phyloP scores from a whole-genome alignment of 2,797 vertebrate species.

The Parambassis ranga region DNA sequence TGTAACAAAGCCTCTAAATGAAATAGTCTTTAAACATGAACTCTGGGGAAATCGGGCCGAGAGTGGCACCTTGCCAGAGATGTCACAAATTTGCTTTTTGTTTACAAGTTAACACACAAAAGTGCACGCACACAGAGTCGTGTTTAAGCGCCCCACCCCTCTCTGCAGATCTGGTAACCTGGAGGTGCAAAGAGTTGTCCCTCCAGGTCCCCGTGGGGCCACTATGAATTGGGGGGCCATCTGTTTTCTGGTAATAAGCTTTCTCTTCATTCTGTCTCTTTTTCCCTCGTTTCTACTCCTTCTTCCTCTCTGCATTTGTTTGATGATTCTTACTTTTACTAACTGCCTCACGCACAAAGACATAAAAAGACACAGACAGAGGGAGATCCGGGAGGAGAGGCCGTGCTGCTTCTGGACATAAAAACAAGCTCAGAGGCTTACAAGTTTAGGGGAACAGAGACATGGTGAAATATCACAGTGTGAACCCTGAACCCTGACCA shows the following conservation, averaged over 20 bases:
- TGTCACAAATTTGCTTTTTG: slow-evolving; percentile 67
- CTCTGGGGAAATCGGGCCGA: slow-evolving; percentile 49
- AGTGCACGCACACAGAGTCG: slow-evolving; percentile 63
- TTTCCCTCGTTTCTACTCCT: slow-evolving; percentile 5
- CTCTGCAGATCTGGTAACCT: slow-evolving; percentile 60
- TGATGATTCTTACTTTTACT: slow-evolving; percentile 6
- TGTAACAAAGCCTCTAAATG: slow-evolving; percentile 30
- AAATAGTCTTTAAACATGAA: slow-evolving; percentile 39
- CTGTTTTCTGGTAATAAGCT: slow-evolving; percentile 84
- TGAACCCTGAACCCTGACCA: slow-evolving; percentile 71
- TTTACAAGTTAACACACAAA: slow-evolving; percentile 72
- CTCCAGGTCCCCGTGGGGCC: slow-evolving; percentile 72
- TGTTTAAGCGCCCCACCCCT: slow-evolving; percentile 69
- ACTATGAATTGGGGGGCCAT: slow-evolving; percentile 81
- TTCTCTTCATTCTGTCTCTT: slow-evolving; percentile 63
- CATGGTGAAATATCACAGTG: slow-evolving; percentile 68
- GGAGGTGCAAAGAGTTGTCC: slow-evolving; percentile 74
- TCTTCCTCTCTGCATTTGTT: slow-evolving; percentile 14
- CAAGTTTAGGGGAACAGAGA: slow-evolving; percentile 36
- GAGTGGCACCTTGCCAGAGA: slow-evolving; percentile 58
- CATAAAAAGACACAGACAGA: slow-evolving; percentile 27
- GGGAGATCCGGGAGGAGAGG: not conserved
- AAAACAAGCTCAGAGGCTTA: not conserved
- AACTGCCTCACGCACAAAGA: slow-evolving; percentile 7
- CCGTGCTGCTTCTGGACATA: slow-evolving; percentile 37